Evolutionary conservation across 2,113 vertebrate genomes (phyloP), one percentile per base, ranked within the genome.

Genomic region (Scomber scombrus): DNA sequence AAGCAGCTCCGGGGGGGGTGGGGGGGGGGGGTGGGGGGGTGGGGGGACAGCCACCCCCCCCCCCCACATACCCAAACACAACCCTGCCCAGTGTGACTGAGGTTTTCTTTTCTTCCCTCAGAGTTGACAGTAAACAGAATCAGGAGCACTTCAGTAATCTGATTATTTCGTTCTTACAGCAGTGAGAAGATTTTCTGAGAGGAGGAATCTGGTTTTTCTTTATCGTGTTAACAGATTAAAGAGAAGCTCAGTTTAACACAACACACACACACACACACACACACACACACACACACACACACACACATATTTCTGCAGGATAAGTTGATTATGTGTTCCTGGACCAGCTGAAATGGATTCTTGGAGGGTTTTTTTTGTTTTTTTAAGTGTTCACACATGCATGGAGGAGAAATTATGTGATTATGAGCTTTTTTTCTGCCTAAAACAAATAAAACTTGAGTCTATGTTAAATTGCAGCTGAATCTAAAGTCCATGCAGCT

Each of bases 111-210:
- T 9, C 40, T 29, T 62, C 45, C 75, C n/a, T 4, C 31, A 5
- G 1, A 45, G 14, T 2, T 55, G 74, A 40, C 54, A 70, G 84
- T 21, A 65, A 78, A 85, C 51, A 52, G 55, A 64, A 68, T 49
- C 16, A 71, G 19, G 16, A 6, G 5, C 55, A 3, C 56, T 23
- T 23, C 50, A 47, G 26, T 71, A 34, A 69, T 66, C 40, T 67
- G 71, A 71, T 65, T 21, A 49, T 29, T 71, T 3, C 5, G 8
- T 31, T 31, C 29, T 31, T 5, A 31, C 29, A 31, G 29, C 29
- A 4, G 14, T 18, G 9, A 14, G 16, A 4, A 0, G 26, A 51
- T 19, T 14, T 52, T n/a, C 29, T 31, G 29, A 31, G 5, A 31
- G 19, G n/a, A 31, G 29, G 5, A 31, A 31, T 31, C 29, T 31